Conservation (phyloP, 2,113 vertebrate species). For the Boulengeromyrus knoepffleri region DNA sequence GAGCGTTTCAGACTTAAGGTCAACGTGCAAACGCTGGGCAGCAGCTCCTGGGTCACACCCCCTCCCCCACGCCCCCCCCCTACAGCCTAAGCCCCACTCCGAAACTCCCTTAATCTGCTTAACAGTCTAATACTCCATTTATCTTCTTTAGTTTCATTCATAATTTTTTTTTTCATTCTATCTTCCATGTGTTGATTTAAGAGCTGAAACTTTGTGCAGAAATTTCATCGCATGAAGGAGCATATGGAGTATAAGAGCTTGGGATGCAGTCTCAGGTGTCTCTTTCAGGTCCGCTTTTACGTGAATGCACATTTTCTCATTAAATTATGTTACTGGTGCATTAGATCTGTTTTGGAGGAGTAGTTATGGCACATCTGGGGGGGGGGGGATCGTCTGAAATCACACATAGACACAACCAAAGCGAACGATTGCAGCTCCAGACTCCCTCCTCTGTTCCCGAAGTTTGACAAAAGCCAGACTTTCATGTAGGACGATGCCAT, state of each 20-base stretch:
- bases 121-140: neutral
- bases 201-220: neutral
- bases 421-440: neutral
- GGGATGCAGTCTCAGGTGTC: neutral
- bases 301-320: neutral
- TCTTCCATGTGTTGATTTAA: neutral
- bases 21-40: neutral
- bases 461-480: slow-evolving; percentile 11
- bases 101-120: neutral
- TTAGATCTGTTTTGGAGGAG: neutral
- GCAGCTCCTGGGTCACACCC: neutral
- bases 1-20: slow-evolving; percentile 6
- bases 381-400: neutral
- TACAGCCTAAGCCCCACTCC: neutral
- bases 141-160: neutral
- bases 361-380: neutral
- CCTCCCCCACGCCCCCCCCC: neutral
- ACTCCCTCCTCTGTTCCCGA: neutral
- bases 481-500: slow-evolving; percentile 13
- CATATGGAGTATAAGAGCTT: neutral
- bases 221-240: neutral
- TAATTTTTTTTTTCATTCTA: neutral
- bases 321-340: neutral
- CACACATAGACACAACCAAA: neutral
- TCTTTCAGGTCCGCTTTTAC: neutral